Percentiles rank a stretch among this genome's conserved stretches.
Evolutionary conservation across 2,797 vertebrate genomes (phyloP).

Genomic region (Acrossocheilus wenchowensis): DNA sequence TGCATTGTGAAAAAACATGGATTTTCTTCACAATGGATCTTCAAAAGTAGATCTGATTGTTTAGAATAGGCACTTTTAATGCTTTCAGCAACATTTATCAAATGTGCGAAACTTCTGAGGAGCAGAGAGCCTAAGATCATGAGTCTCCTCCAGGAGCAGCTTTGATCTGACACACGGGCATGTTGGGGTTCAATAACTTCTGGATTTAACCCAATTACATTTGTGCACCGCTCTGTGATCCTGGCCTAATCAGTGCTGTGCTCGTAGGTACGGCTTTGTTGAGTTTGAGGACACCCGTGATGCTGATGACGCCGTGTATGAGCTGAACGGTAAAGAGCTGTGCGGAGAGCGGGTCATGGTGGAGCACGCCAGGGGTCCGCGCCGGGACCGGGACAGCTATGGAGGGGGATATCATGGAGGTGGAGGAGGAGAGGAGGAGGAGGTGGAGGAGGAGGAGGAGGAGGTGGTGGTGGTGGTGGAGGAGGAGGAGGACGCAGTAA

Average conservation of each 20-base stretch:
- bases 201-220: background rate
- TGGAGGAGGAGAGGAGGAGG: background rate
- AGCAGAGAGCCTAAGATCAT: too few species aligned
- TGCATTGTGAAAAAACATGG: too few species aligned
- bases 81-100: too few species aligned
- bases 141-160: too few species aligned
- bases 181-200: too few species aligned
- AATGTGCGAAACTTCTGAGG: too few species aligned
- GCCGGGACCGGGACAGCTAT: slow-evolving; percentile 83
- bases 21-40: too few species aligned
- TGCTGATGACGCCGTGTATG: slow-evolving; percentile 83
- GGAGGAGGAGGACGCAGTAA: slow-evolving; percentile 87
- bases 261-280: slow-evolving; percentile 88
- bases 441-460: accelerated
- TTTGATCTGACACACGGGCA: too few species aligned
- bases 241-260: accelerated
- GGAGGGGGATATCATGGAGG: slow-evolving; percentile 46
- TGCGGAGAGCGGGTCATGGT: slow-evolving; percentile 93
- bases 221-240: background rate
- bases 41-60: too few species aligned
- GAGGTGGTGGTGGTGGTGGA: accelerated
- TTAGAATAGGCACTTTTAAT: too few species aligned
- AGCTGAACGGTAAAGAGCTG: slow-evolving; percentile 83
- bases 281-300: slow-evolving; percentile 94
- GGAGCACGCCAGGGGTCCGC: slow-evolving; percentile 90